Evolutionary conservation across 2,888 invertebrate genomes (phyloP).

Genomic region (Polyommatus iphigenia): DNA sequence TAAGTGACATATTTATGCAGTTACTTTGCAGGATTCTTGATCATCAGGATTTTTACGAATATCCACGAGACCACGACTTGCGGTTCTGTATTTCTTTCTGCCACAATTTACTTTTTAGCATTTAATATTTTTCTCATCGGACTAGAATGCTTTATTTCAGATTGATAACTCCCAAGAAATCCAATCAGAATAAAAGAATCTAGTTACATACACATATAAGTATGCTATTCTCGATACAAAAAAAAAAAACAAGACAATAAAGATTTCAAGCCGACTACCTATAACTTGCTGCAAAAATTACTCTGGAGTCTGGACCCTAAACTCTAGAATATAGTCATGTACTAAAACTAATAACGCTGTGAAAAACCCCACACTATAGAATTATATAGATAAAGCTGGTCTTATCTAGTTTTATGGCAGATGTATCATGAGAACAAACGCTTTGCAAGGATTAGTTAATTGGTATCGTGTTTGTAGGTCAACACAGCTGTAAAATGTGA

Average conservation of each 20-base stretch:
- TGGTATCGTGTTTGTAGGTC: background rate
- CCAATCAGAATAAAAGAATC: background rate
- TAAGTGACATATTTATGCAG: background rate
- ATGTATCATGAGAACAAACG: background rate
- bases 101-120: background rate
- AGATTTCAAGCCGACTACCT: no score
- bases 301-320: no score
- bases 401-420: constrained; percentile 14
- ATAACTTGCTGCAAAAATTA: no score
- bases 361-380: background rate
- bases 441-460: constrained; percentile 12
- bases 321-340: no score
- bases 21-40: background rate
- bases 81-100: background rate
- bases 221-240: no score
- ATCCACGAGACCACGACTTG: background rate
- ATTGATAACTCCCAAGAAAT: background rate
- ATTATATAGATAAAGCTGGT: background rate
- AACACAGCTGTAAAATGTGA: background rate
- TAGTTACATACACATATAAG: no score
- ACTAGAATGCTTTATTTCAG: background rate
- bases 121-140: background rate
- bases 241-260: background rate
- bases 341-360: no score
- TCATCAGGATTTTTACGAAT: background rate